Evolutionary conservation across 2,888 invertebrate species (phyloP).

Genomic region (Meghimatium bilineatum): DNA sequence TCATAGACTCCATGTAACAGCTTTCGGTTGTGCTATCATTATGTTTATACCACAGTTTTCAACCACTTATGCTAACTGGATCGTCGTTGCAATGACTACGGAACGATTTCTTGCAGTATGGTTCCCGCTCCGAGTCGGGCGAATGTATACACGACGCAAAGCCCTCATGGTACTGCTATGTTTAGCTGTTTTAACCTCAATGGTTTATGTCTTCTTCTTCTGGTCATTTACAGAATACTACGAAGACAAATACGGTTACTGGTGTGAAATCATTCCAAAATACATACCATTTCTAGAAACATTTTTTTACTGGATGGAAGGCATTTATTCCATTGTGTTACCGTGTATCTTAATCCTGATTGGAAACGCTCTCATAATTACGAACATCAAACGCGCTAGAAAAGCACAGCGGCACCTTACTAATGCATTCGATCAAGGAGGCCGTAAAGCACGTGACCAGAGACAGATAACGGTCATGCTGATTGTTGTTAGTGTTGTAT

Average conservation of each 20-base stretch:
- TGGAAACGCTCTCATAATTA: slow-evolving; percentile 66
- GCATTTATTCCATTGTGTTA: slow-evolving; percentile 59
- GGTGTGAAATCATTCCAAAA: slow-evolving; percentile 19
- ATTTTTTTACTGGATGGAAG: slow-evolving; percentile 71
- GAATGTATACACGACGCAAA: slow-evolving; percentile 52
- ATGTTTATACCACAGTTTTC: slow-evolving; percentile 64
- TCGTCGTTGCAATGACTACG: slow-evolving; percentile 69
- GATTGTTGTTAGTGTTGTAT: slow-evolving; percentile 63
- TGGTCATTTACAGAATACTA: slow-evolving; percentile 40
- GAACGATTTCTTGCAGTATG: slow-evolving; percentile 71
- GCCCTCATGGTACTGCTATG: slow-evolving; percentile 53
- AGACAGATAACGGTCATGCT: slow-evolving; percentile 69
- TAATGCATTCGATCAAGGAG: slow-evolving; percentile 56
- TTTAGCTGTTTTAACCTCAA: slow-evolving; percentile 53
- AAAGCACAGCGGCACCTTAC: slow-evolving; percentile 52
- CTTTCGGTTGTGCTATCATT: slow-evolving; percentile 59
- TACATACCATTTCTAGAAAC: slow-evolving; percentile 50
- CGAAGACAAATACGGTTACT: slow-evolving; percentile 7
- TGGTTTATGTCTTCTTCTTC: slow-evolving; percentile 39
- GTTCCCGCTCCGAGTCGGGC: slow-evolving; percentile 66
- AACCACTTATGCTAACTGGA: slow-evolving; percentile 68
- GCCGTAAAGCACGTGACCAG: slow-evolving; percentile 60
- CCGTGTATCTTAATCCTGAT: slow-evolving; percentile 64
- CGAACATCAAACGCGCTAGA: slow-evolving; percentile 55
- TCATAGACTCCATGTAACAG: slow-evolving; percentile 7